phyloP scores from a whole-genome alignment of 2,113 vertebrate genomes.

The Bucco capensis region DNA sequence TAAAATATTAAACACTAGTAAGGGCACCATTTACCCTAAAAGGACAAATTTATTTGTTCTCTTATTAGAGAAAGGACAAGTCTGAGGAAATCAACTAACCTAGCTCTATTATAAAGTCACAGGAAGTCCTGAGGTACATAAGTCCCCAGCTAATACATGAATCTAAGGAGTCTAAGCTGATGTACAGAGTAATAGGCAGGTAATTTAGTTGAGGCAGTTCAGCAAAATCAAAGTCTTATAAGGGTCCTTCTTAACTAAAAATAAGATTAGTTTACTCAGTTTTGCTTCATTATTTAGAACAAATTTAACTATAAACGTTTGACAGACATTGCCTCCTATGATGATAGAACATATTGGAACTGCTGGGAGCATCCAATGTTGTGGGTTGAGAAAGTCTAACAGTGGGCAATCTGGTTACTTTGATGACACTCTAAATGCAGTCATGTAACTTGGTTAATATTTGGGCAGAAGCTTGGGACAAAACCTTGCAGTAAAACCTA shows the following conservation, averaged over 20 bases:
- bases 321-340: rapidly evolving
- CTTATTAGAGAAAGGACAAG: neutral
- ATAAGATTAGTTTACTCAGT: neutral
- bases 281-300: neutral
- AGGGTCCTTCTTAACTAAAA: neutral
- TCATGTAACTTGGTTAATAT: neutral
- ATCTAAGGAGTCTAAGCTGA: neutral
- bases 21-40: neutral
- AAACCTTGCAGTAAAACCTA: neutral
- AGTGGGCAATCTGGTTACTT: neutral
- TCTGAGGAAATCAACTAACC: neutral
- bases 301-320: neutral
- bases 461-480: neutral
- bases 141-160: neutral
- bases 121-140: neutral
- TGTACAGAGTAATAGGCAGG: neutral
- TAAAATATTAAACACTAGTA: neutral
- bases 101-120: neutral
- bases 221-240: neutral
- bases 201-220: neutral
- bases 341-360: neutral
- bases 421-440: neutral
- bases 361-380: neutral
- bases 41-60: neutral
- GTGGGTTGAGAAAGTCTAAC: rapidly evolving